Percentiles rank a stretch among this genome's conserved stretches.
These are phyloP conservation scores for Seriola rivoliana DNA, from an alignment of 2,113 vertebrate species.

Conservation along the genomic window DNA sequence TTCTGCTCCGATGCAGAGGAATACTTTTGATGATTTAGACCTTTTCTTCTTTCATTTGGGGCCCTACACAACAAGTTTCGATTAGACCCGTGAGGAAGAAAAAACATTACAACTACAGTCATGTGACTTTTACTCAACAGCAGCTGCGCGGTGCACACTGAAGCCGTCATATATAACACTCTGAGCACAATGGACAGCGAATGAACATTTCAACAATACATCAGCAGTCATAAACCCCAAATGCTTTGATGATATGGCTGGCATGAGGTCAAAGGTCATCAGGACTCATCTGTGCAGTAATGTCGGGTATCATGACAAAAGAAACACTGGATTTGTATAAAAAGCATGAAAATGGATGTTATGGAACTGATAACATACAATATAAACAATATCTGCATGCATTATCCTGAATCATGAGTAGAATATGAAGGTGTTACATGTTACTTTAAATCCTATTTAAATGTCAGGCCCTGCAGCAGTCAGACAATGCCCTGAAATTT, in stretches of 20 bases:
- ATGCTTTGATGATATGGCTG: conserved; percentile 62
- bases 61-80: not conserved
- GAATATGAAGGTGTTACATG: conserved; percentile 60
- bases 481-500: conserved; percentile 27
- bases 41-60: not conserved
- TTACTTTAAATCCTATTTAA: conserved; percentile 58
- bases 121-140: conserved; percentile 13
- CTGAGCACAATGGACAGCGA: not conserved
- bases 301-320: conserved; percentile 72
- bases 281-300: conserved; percentile 55
- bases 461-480: conserved; percentile 52
- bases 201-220: conserved; percentile 33
- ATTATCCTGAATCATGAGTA: conserved; percentile 64
- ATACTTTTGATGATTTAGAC: not conserved
- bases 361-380: conserved; percentile 71
- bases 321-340: conserved; percentile 70
- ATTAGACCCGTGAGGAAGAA: not conserved
- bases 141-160: not conserved
- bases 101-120: not conserved
- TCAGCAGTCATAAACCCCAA: conserved; percentile 45
- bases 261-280: conserved; percentile 79
- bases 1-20: not conserved
- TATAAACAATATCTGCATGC: conserved; percentile 71
- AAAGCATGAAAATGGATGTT: conserved; percentile 80
- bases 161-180: not conserved